phyloP scores from a whole-genome alignment of 2,113 vertebrate species.

The Bubalus kerabau region DNA sequence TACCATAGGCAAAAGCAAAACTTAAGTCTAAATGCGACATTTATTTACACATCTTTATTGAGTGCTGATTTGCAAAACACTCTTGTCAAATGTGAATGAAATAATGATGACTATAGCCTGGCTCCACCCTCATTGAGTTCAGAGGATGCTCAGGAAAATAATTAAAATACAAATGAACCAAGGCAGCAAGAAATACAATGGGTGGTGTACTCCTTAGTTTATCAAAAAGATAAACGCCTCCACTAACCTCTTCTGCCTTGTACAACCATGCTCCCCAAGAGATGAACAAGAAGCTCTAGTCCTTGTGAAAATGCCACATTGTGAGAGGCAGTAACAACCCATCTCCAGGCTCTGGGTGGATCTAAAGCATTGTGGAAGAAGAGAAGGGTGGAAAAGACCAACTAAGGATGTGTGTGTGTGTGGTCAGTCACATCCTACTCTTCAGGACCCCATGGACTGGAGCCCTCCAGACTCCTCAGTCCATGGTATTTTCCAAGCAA shows the following conservation, averaged over 20 bases:
- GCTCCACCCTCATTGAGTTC: background rate
- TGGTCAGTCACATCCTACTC: background rate
- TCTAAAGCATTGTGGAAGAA: background rate
- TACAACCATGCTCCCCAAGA: background rate
- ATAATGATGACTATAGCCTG: background rate
- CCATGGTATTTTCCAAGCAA: background rate
- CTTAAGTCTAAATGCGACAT: background rate
- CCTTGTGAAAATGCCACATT: background rate
- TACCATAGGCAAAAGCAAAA: background rate
- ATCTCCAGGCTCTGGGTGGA: background rate
- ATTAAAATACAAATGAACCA: background rate
- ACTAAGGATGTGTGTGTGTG: background rate
- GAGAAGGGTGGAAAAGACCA: background rate
- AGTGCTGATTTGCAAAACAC: background rate
- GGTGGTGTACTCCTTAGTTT: background rate
- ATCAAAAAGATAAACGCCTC: background rate
- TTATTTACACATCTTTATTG: background rate
- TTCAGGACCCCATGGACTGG: background rate
- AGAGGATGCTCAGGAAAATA: background rate
- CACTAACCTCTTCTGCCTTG: too few relatives aligned
- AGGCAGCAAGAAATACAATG: background rate
- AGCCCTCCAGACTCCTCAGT: background rate
- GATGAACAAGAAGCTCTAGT: rapidly evolving
- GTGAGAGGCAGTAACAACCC: background rate
- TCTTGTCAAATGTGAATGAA: background rate